Percentiles rank a stretch among this genome's conserved stretches.
Conservation (phyloP, 2,113 vertebrate genomes). For the Acrocephalus kingi region DNA sequence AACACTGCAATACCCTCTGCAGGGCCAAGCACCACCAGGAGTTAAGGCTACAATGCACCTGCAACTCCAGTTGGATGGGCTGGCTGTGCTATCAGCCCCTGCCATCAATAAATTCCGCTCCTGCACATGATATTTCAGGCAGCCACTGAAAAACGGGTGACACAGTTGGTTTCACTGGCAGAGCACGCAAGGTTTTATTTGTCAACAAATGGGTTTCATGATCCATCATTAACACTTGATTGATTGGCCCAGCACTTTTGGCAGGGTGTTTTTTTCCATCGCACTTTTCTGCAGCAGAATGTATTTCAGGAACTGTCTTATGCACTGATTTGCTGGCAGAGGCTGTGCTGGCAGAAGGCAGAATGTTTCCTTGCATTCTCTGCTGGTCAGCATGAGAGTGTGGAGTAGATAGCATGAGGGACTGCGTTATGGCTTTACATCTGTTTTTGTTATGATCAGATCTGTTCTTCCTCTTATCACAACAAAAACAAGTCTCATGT, state of each 20-base stretch:
- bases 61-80: slow-evolving; percentile 1
- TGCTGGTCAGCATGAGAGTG: slow-evolving; percentile 1
- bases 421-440: slow-evolving; percentile 39
- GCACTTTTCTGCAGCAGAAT: slow-evolving; percentile 11
- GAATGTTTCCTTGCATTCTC: slow-evolving; percentile 1
- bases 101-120: slow-evolving; percentile 37
- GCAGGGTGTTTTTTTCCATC: slow-evolving; percentile 31
- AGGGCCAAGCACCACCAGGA: neutral
- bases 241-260: slow-evolving; percentile 56
- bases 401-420: slow-evolving; percentile 29
- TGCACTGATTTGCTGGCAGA: slow-evolving; percentile 9
- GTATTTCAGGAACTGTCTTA: slow-evolving; percentile 43
- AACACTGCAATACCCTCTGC: neutral
- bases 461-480: slow-evolving; percentile 29
- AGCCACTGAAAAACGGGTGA: slow-evolving; percentile 8
- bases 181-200: slow-evolving; percentile 65
- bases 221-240: slow-evolving; percentile 70
- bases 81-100: neutral
- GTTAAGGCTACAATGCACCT: slow-evolving; percentile 28
- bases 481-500: slow-evolving; percentile 8
- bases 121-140: slow-evolving; percentile 47
- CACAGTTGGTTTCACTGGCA: slow-evolving; percentile 63
- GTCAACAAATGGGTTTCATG: slow-evolving; percentile 73
- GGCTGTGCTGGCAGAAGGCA: slow-evolving; percentile 24
- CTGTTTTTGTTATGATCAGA: slow-evolving; percentile 51